Base-by-base conservation (phyloP, 2,888 invertebrate genomes). In the Cremastobaeus sp. region DNA sequence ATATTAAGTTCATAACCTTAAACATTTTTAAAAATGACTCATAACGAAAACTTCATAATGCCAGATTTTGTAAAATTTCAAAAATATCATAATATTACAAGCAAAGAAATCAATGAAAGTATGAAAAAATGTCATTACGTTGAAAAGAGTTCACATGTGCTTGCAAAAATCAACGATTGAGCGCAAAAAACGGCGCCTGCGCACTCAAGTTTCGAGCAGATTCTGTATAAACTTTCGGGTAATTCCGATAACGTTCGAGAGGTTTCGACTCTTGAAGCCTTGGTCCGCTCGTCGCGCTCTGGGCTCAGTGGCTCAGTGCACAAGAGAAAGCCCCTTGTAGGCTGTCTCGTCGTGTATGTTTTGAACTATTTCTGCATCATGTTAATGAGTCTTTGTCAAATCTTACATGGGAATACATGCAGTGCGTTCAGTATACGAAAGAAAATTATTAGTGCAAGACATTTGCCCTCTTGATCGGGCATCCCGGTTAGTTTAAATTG, bases 381-480 rank as follows among this genome's bases (percentile, higher is more conserved):
- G 93, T 91, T 92, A 92, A 92, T 92, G 91, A 92, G 92, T 91
- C 92, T 91, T 90, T 89, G 90, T 89, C 90, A 89, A 89, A 90
- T 91, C 91, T 91, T 90, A 89, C 90, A 90, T 90, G 90, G 91
- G 90, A 91, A 91, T 92, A 91, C 90, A 90, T 92, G 92, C 91
- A 90, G 90, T 91, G 92, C 91, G 89, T 89, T 90, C 89, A 91
- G 91, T 91, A 91, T 90, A 91, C 90, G 90, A 89, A 91, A 90
- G 90, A 91, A 90, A 92, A 91, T 91, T 90, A 91, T 90, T 90
- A 91, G 91, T 91, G 89, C 90, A 87, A 92, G 93, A 91, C 92
- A 91, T 92, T 91, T 92, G 90, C 93, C 93, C 88, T 94, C 93
- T 92, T 94, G 93, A 93, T 93, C 91, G 89, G 91, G 91, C 90